phyloP scores from a whole-genome alignment of 2,888 invertebrate genomes.

The Drosophila glabriapex region DNA sequence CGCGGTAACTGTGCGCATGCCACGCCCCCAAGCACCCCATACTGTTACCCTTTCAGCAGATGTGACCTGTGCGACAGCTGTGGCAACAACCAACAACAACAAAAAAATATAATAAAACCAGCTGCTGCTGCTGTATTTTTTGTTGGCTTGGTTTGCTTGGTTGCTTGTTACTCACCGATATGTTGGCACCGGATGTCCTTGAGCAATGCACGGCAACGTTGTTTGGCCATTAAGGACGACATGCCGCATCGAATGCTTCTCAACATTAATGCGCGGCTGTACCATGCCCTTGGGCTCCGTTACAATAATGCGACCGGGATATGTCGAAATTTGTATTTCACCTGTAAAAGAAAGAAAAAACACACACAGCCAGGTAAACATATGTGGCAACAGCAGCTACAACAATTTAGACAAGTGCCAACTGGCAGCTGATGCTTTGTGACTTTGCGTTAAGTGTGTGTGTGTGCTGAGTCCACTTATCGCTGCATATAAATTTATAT shows the following conservation, averaged over 20 bases:
- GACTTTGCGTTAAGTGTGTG: constrained; percentile 41
- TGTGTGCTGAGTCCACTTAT: constrained; percentile 21
- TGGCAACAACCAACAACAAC: constrained; percentile 12
- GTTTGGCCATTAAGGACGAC: constrained; percentile 90
- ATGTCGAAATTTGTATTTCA: constrained; percentile 89
- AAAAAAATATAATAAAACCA: constrained; percentile 13
- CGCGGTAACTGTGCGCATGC: constrained; percentile 45
- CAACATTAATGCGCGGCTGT: constrained; percentile 90
- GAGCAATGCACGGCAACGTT: constrained; percentile 91
- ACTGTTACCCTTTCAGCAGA: constrained; percentile 6
- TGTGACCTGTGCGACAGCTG: constrained; percentile 15
- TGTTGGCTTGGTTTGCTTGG: neutral
- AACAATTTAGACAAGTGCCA: constrained; percentile 36
- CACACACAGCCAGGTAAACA: constrained; percentile 5
- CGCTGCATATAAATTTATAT: constrained; percentile 17
- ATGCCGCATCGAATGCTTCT: constrained; percentile 89
- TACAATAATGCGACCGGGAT: constrained; percentile 88
- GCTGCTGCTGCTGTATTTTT: constrained; percentile 20
- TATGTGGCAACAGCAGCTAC: constrained; percentile 15
- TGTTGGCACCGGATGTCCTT: constrained; percentile 92
- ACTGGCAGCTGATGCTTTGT: constrained; percentile 16
- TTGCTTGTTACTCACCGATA: constrained; percentile 88
- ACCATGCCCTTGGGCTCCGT: constrained; percentile 91
- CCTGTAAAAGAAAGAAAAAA: constrained; percentile 72
- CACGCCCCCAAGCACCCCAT: neutral